Percentiles rank a stretch among this genome's conserved stretches.
phyloP scores from a whole-genome alignment of 2,888 invertebrate species.

The Tanytarsus gracilentus region DNA sequence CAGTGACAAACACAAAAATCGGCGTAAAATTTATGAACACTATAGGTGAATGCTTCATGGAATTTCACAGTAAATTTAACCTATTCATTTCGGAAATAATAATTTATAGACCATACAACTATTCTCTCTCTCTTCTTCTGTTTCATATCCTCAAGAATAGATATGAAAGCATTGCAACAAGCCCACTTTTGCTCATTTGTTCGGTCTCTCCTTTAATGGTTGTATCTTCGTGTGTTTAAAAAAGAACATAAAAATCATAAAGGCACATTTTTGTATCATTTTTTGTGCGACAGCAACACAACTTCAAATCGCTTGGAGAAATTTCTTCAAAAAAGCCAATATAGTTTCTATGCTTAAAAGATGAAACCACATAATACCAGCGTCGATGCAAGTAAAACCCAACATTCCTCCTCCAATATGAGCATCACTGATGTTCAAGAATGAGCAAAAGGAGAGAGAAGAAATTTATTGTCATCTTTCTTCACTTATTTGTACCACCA shows the following conservation, averaged over 20 bases:
- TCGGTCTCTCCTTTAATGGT: neutral
- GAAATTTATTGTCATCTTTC: conserved; percentile 28
- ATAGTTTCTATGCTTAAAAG: too few species aligned
- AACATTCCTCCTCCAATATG: neutral
- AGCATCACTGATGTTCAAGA: neutral
- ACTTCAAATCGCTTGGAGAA: too few species aligned
- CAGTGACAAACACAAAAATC: too few species aligned
- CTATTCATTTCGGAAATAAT: neutral
- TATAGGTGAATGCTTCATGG: neutral
- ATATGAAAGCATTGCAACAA: neutral
- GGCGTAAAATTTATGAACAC: too few species aligned
- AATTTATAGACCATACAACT: conserved; percentile 5
- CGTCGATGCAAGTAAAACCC: neutral
- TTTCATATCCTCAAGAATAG: neutral
- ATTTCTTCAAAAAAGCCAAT: too few species aligned
- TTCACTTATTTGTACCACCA: conserved; percentile 12
- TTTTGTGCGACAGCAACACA: too few species aligned
- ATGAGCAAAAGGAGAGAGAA: neutral
- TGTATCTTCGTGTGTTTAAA: too few species aligned
- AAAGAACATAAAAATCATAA: too few species aligned
- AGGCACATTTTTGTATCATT: too few species aligned
- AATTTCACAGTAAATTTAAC: neutral
- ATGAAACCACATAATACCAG: too few species aligned
- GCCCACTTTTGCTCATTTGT: neutral
- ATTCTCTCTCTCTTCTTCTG: neutral